These are phyloP conservation scores for Ferrisia virgata DNA, from an alignment of 2,888 invertebrate genomes.

Conservation along the genomic window DNA sequence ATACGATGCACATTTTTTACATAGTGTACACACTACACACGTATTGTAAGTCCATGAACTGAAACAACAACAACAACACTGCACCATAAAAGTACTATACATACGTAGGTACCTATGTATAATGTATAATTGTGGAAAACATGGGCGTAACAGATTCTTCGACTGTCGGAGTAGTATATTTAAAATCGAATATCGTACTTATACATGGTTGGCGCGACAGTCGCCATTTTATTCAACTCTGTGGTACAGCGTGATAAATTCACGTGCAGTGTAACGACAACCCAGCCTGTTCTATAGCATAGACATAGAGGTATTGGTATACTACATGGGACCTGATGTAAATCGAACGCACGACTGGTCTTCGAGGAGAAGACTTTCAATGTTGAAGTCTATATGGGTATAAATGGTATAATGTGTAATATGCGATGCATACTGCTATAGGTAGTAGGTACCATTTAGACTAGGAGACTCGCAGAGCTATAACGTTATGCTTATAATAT, in stretches of 20 bases:
- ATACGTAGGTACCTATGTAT: no score
- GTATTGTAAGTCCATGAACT: conserved; percentile 2
- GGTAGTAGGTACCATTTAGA: no score
- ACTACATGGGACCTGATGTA: background rate
- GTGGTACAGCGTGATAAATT: background rate
- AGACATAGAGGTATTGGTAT: no score
- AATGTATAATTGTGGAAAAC: conserved; percentile 7
- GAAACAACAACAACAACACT: background rate
- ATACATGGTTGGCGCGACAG: background rate
- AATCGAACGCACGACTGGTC: background rate
- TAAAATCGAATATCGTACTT: background rate
- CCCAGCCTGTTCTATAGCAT: background rate
- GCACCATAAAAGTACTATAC: no score
- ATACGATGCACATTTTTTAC: no score
- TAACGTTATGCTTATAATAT: no score
- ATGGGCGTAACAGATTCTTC: conserved; percentile 21
- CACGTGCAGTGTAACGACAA: background rate
- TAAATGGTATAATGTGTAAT: no score
- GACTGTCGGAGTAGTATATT: background rate
- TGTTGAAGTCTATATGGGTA: background rate
- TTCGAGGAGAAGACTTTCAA: background rate
- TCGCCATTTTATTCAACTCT: background rate
- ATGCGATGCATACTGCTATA: no score
- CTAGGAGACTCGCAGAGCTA: no score
- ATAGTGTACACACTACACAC: background rate